Conservation (phyloP, 2,888 invertebrate genomes). For the Trissolcus japonicus region DNA sequence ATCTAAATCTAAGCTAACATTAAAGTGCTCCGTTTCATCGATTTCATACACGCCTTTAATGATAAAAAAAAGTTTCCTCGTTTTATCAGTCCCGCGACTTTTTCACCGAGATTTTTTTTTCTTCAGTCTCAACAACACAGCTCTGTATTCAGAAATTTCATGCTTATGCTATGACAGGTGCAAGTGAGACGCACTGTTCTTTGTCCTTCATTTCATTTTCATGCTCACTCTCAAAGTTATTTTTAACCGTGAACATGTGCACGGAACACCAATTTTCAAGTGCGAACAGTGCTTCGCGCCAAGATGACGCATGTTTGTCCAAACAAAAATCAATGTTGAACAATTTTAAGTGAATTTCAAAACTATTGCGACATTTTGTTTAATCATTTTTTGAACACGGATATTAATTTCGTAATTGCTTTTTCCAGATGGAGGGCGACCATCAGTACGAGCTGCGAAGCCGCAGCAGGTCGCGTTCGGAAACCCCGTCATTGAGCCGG, state of each 20-base stretch:
- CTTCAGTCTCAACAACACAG: neutral
- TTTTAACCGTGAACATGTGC: conserved; percentile 45
- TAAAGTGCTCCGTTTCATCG: conserved; percentile 8
- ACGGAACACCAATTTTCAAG: conserved; percentile 19
- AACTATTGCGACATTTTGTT: too few species aligned
- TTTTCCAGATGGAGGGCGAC: conserved; percentile 65
- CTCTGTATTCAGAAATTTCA: conserved; percentile 17
- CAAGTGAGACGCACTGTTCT: conserved; percentile 8
- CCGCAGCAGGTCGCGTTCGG: conserved; percentile 72
- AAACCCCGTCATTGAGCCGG: conserved; percentile 66
- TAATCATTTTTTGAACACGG: too few species aligned
- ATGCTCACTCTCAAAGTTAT: conserved; percentile 29
- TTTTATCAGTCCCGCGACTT: neutral
- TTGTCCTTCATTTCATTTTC: conserved; percentile 15
- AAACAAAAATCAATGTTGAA: too few species aligned
- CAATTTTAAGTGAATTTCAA: too few species aligned
- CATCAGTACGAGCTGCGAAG: conserved; percentile 70
- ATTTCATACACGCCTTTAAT: conserved; percentile 1
- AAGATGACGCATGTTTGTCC: neutral
- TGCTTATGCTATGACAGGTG: conserved; percentile 32
- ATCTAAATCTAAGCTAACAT: conserved; percentile 26
- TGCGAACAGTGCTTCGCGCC: conserved; percentile 17
- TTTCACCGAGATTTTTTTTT: neutral
- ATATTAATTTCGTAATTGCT: too few species aligned
- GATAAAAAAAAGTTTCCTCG: conserved; percentile 5